Percentiles rank a stretch among this genome's conserved stretches.
These are phyloP conservation scores for Pocota personata DNA, from an alignment of 2,888 invertebrate species.

Conservation along the genomic window DNA sequence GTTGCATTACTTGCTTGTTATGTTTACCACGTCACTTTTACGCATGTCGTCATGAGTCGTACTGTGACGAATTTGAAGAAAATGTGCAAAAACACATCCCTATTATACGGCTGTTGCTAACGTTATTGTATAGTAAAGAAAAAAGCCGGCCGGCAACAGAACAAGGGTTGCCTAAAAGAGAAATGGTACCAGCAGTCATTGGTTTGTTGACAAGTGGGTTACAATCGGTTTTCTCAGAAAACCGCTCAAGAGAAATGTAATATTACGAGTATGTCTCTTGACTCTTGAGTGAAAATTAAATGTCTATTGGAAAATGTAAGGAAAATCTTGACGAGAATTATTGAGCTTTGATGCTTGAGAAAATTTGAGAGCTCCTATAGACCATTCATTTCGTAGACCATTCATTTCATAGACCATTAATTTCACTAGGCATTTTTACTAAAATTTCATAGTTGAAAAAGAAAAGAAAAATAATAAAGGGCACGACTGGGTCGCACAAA, in stretches of 20 bases:
- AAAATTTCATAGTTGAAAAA: too few relatives aligned
- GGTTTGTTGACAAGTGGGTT: neutral
- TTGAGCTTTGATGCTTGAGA: too few relatives aligned
- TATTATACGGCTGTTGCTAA: constrained; percentile 59
- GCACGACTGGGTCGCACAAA: too few relatives aligned
- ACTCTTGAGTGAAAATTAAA: constrained; percentile 1
- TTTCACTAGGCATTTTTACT: too few relatives aligned
- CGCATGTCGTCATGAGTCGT: constrained; percentile 65
- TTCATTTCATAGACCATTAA: too few relatives aligned
- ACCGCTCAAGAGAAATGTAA: constrained; percentile 11
- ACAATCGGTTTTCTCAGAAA: neutral
- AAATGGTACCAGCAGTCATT: neutral
- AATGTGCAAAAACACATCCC: constrained; percentile 57
- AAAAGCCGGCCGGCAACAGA: constrained; percentile 55
- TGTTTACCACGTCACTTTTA: constrained; percentile 58
- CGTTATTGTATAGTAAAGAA: constrained; percentile 44
- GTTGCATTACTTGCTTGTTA: constrained; percentile 37
- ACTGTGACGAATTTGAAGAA: constrained; percentile 44
- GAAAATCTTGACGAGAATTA: too few relatives aligned
- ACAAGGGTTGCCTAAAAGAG: constrained; percentile 30
- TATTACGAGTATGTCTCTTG: too few relatives aligned
- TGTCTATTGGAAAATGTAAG: neutral
- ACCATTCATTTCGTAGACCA: too few relatives aligned
- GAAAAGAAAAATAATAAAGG: too few relatives aligned
- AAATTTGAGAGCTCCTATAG: too few relatives aligned